Evolutionary conservation across 2,888 invertebrate genomes (phyloP), one percentile per base, ranked within the genome.

Genomic region (Vanessa cardui): DNA sequence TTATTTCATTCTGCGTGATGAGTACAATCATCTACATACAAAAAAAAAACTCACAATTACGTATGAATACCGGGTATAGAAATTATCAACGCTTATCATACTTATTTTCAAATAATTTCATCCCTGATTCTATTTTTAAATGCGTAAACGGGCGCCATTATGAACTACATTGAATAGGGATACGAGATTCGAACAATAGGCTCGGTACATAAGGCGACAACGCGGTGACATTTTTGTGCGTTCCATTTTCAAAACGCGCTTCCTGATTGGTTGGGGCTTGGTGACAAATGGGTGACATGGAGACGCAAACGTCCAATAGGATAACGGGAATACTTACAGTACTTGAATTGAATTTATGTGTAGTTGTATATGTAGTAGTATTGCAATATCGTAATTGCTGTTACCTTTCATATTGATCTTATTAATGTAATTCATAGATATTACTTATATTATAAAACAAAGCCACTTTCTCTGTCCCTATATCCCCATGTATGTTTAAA

Each of bases 231-330:
- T 80, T 87, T 86, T 83, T 80, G 80, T 82, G 80, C 74, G 82
- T 85, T 87, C 88, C 85, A 81, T 83, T 85, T 85, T 83, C 72
- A 74, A 87, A 82, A 65, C 66, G 73, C 39, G 78, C 77, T 69
- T 71, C 76, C 77, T 77, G 78, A 91, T 92, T 91, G 92, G 92
- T 72, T 67, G 83, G 73, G 16, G 81, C 80, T 91, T 92, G 92
- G 91, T 92, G 92, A 92, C 92, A 92, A 92, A 90, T 88, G 90
- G 87, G 87, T 89, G 92, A 92, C 92, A 92, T 83, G 83, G 74
- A 83, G 74, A 64, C 69, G 72, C 71, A 72, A 47, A 66, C 79
- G 75, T 74, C 92, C 91, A 92, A 92, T 90, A 71, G 74, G 77
- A 77, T 72, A 39, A 64, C 74, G 54, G 77, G 72, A 60, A n/a